Conservation (phyloP, 2,797 vertebrate species). For the Sebastes goodei region DNA sequence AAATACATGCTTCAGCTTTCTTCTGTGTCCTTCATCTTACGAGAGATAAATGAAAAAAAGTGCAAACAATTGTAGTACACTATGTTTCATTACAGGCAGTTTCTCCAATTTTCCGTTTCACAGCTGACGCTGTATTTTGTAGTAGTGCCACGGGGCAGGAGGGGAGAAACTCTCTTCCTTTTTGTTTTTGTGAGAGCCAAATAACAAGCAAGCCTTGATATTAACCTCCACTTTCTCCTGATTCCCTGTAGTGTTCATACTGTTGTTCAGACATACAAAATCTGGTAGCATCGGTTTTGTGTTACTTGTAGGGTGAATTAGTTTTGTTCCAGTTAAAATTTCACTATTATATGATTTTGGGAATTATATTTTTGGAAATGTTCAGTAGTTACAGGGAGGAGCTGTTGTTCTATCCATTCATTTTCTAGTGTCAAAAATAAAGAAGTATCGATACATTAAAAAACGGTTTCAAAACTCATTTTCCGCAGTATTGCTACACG, state of each 20-base stretch:
- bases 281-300: background rate
- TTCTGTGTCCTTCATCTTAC: background rate
- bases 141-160: slow-evolving; percentile 4
- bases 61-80: background rate
- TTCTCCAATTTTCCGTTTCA: background rate
- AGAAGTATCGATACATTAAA: background rate
- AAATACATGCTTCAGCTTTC: background rate
- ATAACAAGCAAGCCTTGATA: background rate
- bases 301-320: background rate
- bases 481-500: background rate
- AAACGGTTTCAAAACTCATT: too few species aligned
- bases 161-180: background rate
- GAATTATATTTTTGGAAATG: background rate
- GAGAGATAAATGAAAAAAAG: background rate
- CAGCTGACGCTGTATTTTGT: background rate
- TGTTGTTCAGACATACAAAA: background rate
- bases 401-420: background rate
- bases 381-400: background rate
- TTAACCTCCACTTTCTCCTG: background rate
- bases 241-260: background rate
- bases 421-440: background rate
- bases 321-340: background rate
- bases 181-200: background rate
- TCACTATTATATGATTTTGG: background rate
- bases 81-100: background rate